Evolutionary conservation across 2,797 vertebrate species (phyloP).

Genomic region (Cephalopachus bancanus): DNA sequence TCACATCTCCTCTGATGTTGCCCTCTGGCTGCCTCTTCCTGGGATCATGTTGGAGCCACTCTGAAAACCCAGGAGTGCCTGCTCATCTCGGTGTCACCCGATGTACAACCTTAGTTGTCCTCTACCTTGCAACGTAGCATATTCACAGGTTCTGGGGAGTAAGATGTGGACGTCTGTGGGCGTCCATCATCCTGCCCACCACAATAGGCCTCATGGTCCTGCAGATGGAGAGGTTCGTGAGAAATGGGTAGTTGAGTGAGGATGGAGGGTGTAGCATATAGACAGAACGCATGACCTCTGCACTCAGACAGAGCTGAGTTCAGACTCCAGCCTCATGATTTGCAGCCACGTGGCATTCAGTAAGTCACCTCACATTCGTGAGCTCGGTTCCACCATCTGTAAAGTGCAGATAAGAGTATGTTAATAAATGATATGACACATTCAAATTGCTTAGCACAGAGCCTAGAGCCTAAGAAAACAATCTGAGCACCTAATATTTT

Average conservation of each 20-base stretch:
- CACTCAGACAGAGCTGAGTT: background rate
- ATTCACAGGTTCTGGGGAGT: background rate
- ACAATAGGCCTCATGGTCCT: background rate
- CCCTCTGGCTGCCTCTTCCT: background rate
- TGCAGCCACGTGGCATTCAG: background rate
- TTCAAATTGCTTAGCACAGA: conserved; percentile 1
- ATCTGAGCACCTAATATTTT: background rate
- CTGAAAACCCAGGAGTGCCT: background rate
- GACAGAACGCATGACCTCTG: background rate
- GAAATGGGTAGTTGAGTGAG: background rate
- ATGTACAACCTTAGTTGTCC: background rate
- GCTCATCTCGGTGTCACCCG: background rate
- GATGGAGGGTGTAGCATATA: background rate
- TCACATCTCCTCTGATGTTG: background rate
- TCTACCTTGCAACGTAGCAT: background rate
- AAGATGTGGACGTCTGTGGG: too few relatives aligned
- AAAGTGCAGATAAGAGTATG: background rate
- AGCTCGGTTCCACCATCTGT: background rate
- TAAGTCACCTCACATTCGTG: background rate
- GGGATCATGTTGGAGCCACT: background rate
- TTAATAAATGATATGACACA: background rate
- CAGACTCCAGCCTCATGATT: background rate
- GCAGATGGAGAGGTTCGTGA: background rate
- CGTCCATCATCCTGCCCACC: background rate
- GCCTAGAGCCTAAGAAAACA: background rate